Evolutionary conservation across 2,113 vertebrate genomes (phyloP).

Genomic region (Triplophysa dalaica): DNA sequence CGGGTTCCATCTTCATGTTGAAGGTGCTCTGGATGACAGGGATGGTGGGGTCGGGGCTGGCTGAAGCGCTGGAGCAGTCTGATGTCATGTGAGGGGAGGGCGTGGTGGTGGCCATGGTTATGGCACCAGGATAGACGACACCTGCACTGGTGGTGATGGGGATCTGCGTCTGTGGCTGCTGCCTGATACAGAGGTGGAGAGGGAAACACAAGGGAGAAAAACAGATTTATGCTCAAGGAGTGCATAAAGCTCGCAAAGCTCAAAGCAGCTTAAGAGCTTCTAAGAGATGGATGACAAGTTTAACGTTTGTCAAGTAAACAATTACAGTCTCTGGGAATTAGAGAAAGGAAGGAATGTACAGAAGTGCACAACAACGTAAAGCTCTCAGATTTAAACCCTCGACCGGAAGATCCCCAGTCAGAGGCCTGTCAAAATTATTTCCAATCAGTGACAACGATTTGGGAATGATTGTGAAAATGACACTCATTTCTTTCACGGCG

Average conservation of each 20-base stretch:
- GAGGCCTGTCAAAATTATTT: constrained; percentile 70
- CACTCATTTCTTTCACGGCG: constrained; percentile 65
- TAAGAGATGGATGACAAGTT: constrained; percentile 25
- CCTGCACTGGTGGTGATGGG: constrained; percentile 93
- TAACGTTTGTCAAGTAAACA: constrained; percentile 39
- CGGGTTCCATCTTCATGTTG: constrained; percentile 91
- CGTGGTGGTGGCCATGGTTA: constrained; percentile 92
- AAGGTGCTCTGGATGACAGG: constrained; percentile 98
- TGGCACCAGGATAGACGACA: constrained; percentile 95
- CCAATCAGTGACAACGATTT: constrained; percentile 67
- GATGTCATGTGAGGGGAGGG: constrained; percentile 99
- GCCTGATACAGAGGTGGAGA: constrained; percentile 69
- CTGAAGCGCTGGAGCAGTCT: constrained; percentile 97
- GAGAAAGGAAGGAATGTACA: constrained; percentile 41
- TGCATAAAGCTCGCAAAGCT: background rate
- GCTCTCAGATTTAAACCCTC: constrained; percentile 44
- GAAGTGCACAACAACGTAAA: constrained; percentile 19
- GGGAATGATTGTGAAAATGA: constrained; percentile 63
- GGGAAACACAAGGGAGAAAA: background rate
- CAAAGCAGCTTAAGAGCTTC: constrained; percentile 33
- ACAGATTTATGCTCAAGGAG: background rate
- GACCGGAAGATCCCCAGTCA: constrained; percentile 52
- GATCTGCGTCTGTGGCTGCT: constrained; percentile 96
- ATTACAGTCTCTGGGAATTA: constrained; percentile 33
- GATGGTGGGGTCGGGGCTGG: constrained; percentile 95